Evolutionary conservation across 2,797 vertebrate genomes (phyloP).

Genomic region (Bryconaethiops microstoma): DNA sequence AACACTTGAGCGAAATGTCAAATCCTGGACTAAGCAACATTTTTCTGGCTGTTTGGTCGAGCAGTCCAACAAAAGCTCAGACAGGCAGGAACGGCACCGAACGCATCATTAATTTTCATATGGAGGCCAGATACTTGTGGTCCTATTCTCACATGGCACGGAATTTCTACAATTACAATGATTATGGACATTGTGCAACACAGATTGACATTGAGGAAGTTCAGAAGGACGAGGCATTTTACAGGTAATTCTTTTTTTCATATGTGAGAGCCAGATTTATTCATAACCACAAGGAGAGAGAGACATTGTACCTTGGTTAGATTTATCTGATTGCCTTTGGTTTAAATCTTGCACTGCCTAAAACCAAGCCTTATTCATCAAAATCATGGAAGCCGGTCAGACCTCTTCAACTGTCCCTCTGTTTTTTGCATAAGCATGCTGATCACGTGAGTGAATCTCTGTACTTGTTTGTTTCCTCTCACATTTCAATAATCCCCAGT

Average conservation of each 20-base stretch:
- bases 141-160: slow-evolving; percentile 45
- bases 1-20: slow-evolving; percentile 25
- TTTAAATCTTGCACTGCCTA: slow-evolving; percentile 39
- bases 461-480: slow-evolving; percentile 11
- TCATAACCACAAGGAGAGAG: slow-evolving; percentile 49
- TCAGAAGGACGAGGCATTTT: slow-evolving; percentile 51
- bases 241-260: slow-evolving; percentile 51
- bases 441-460: neutral
- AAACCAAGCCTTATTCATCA: neutral
- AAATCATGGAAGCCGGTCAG: neutral
- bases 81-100: slow-evolving; percentile 54
- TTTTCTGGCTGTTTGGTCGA: slow-evolving; percentile 44
- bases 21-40: slow-evolving; percentile 41
- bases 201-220: slow-evolving; percentile 39
- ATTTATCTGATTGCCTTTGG: slow-evolving; percentile 39
- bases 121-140: slow-evolving; percentile 60
- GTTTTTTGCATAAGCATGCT: neutral
- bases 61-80: slow-evolving; percentile 52
- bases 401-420: neutral
- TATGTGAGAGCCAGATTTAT: slow-evolving; percentile 46
- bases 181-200: slow-evolving; percentile 50
- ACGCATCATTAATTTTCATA: slow-evolving; percentile 61
- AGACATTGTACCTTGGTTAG: slow-evolving; percentile 44
- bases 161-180: slow-evolving; percentile 56
- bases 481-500: slow-evolving; percentile 22